Evolutionary conservation across 2,113 vertebrate species (phyloP), one percentile per base, ranked within the genome.

Genomic region (Eulemur rufifrons): DNA sequence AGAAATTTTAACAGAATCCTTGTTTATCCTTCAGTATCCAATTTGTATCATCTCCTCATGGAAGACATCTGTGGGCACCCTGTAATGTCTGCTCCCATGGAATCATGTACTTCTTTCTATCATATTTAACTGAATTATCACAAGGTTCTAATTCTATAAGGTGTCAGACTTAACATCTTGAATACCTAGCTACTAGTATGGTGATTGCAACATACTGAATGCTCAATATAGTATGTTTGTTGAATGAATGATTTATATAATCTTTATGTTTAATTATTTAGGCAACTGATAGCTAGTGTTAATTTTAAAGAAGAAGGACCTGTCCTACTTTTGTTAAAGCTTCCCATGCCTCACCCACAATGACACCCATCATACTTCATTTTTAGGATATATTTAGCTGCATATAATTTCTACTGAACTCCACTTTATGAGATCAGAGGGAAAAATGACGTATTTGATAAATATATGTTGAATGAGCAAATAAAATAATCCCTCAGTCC

Each of bases 251-350:
- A 1, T 76, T 73, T 95, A 81, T 92, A 32, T 61, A 50, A 66
- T 59, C 32, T 86, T 90, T 78, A 73, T 66, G 29, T 74, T 78
- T 89, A 91, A 89, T 88, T 84, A 81, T 69, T 63, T 96, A 42
- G 42, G 50, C 27, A 85, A 47, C 23, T 71, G 34, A 71, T 29
- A 83, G 1, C 56, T 81, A 63, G 47, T 92, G 11, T 90, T 95
- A 63, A 85, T 96, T 94, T 96, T 77, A 89, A 86, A 92, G 37
- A 91, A 66, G 47, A 91, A 94, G 20, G 13, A 37, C 15, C 29
- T 94, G 18, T 63, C 42, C 54, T 88, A 47, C 37, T 92, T 95
- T 93, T 64, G 25, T 78, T 59, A 85, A 91, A 78, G 6, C 50
- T 95, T 90, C 29, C 14, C 77, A 52, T 66, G 21, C 42, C 25